Percentiles rank a stretch among this genome's conserved stretches.
phyloP scores from a whole-genome alignment of 2,888 invertebrate species.

The Pseudococcus jackbeardsleyi region DNA sequence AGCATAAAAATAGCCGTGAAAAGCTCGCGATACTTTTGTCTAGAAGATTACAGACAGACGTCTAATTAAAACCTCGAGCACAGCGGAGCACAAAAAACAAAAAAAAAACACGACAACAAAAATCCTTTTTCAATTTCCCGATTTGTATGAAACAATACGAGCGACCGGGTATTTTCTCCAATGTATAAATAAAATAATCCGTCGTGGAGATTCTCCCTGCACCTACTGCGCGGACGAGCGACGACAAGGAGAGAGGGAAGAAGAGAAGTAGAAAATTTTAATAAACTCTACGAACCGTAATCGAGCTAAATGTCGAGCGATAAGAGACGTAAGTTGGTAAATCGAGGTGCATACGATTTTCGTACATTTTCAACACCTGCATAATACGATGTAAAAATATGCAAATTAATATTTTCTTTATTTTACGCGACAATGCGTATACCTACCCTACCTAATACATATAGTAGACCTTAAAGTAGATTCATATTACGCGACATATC shows the following conservation, averaged over 20 bases:
- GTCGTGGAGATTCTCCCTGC: neutral
- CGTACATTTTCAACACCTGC: conserved; percentile 41
- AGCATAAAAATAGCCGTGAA: conserved; percentile 2
- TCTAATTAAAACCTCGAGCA: neutral
- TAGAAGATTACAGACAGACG: neutral
- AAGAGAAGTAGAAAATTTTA: neutral
- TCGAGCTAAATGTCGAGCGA: conserved; percentile 7
- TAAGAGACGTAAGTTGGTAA: neutral
- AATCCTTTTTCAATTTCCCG: conserved; percentile 32
- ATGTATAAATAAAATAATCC: conserved; percentile 26
- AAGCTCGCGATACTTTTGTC: conserved; percentile 28
- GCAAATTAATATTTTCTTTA: conserved; percentile 45
- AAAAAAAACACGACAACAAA: conserved; percentile 2
- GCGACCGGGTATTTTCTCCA: neutral
- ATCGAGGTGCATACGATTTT: conserved; percentile 25
- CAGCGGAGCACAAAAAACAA: too few relatives aligned
- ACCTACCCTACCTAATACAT: too few relatives aligned
- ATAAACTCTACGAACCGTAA: conserved; percentile 13
- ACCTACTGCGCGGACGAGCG: neutral
- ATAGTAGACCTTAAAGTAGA: too few relatives aligned
- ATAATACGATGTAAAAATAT: conserved; percentile 40
- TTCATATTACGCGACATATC: conserved; percentile 17
- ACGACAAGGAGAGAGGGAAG: neutral
- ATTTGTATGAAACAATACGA: conserved; percentile 24
- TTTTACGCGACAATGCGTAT: conserved; percentile 24